A percentile compares a stretch with the other conserved stretches of the same genome.
Evolutionary conservation across 1,140 invertebrate species (phyloP).

Genomic region (Neuroterus valhalla): DNA sequence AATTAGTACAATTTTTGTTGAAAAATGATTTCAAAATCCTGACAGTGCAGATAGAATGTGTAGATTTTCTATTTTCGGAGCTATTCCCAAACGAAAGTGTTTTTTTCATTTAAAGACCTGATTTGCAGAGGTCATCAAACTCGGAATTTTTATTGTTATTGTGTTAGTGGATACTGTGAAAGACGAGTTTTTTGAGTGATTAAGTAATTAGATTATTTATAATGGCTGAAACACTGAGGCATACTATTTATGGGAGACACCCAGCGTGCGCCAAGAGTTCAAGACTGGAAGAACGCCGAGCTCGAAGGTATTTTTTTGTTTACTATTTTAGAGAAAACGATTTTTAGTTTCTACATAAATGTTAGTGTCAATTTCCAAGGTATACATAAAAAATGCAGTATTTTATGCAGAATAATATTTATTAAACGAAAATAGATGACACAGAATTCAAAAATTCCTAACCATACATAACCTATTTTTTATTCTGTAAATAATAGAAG

Average conservation of each 20-base stretch:
- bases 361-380: too few species aligned
- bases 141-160: background rate
- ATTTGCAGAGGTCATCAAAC: background rate
- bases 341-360: background rate
- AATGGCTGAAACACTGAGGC: slow-evolving; percentile 76
- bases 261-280: slow-evolving; percentile 83
- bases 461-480: too few species aligned
- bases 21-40: slow-evolving; percentile 5
- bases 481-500: too few species aligned
- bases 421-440: too few species aligned
- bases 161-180: slow-evolving; percentile 4
- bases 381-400: too few species aligned
- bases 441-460: too few species aligned
- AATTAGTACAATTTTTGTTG: background rate
- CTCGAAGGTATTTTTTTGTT: slow-evolving; percentile 75
- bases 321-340: slow-evolving; percentile 16
- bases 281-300: slow-evolving; percentile 83
- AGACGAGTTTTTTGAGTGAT: background rate
- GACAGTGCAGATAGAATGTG: background rate
- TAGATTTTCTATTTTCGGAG: background rate
- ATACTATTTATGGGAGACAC: slow-evolving; percentile 79
- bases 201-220: slow-evolving; percentile 20
- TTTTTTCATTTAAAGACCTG: slow-evolving; percentile 5
- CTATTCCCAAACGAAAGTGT: background rate
- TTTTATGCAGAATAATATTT: too few species aligned